Evolutionary conservation across 2,888 invertebrate genomes (phyloP), one percentile per base, ranked within the genome.

Genomic region (Operophtera brumata): DNA sequence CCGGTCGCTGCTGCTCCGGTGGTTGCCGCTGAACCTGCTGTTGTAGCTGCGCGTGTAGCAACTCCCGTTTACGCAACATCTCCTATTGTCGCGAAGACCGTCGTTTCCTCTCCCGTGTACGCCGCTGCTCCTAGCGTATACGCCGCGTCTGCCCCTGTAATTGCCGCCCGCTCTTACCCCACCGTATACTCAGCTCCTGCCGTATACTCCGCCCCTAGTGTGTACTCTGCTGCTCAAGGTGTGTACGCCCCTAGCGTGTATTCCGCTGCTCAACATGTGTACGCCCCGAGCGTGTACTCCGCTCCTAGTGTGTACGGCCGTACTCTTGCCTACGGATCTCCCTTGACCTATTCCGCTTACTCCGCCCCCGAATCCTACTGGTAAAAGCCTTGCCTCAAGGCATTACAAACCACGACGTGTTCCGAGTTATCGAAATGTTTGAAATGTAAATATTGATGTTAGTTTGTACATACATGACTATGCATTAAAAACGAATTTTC

Each of bases 351-450:
- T 64, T 69, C 82, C 47, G 81, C 86, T 66, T 75, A 82, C 64
- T 77, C 80, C 59, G 84, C 87, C 65, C 78, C 87, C 12, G 73
- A 82, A 59, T 82, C 85, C 37, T 78, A 80, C 73, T 84, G 83
- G 83, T 84, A 79, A 69, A 62, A 54, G 34, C 47, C 48, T 61
- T 52, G 57, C 40, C 37, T 40, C 43, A 51, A 59, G 59, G 58
- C 52, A 26, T 35, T 64, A 68, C 20, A 71, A 51, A 72, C 71
- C 73, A 68, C 70, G 67, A 78, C 65, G 78, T 79, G 77, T 73
- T 80, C 72, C 62, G 70, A 60, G 37, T 43, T 57, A 67, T 62
- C 65, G 58, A 66, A 75, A 75, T 76, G 76, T 76, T 62, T 65
- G 58, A 66, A 75, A 75, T 76, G 76, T 76, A 79, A 81, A 82